These are phyloP conservation scores for Pterocles burchelli DNA, from an alignment of 2,113 vertebrate genomes.

Conservation along the genomic window DNA sequence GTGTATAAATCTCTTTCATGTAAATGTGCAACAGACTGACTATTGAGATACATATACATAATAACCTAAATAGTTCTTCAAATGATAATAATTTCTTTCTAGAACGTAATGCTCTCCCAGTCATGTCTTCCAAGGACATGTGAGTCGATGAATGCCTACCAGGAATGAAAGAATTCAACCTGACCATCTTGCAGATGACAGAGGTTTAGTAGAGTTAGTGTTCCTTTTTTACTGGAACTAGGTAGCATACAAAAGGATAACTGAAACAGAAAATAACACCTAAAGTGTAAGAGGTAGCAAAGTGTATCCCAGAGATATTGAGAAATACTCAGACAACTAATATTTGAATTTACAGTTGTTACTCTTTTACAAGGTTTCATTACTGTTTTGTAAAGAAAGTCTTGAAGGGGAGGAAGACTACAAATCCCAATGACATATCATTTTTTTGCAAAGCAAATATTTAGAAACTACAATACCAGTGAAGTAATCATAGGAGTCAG, in stretches of 20 bases:
- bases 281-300: background rate
- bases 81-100: background rate
- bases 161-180: background rate
- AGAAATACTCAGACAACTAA: background rate
- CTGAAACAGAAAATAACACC: background rate
- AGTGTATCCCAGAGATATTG: background rate
- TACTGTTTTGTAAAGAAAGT: background rate
- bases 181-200: background rate
- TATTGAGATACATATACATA: background rate
- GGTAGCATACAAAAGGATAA: background rate
- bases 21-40: background rate
- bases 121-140: background rate
- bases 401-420: background rate
- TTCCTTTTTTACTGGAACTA: background rate
- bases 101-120: background rate
- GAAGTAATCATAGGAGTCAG: background rate
- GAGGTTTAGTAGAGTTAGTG: background rate
- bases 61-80: background rate
- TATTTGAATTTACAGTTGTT: background rate
- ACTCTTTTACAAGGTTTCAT: background rate
- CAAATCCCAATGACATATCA: background rate
- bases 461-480: background rate
- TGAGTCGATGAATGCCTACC: background rate
- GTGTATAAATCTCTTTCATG: background rate
- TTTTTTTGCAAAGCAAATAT: background rate